Conservation (phyloP, 1,140 invertebrate species). For the Platorchestia sp. region DNA sequence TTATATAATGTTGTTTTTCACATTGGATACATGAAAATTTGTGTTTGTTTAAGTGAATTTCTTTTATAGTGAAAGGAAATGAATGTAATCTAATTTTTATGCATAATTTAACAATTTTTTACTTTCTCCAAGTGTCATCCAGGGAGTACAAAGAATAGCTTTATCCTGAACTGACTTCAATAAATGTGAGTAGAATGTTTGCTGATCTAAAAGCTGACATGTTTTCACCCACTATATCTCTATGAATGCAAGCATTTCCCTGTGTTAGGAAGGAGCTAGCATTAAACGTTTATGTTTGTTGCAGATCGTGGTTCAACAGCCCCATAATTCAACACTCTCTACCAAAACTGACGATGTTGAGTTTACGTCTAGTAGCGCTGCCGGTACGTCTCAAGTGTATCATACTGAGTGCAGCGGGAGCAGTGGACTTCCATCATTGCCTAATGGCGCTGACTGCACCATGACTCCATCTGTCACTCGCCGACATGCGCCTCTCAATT, state of each 20-base stretch:
- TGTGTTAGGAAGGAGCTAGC: neutral
- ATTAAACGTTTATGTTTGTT: neutral
- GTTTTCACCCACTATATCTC: neutral
- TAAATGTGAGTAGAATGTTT: neutral
- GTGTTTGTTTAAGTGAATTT: neutral
- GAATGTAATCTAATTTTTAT: neutral
- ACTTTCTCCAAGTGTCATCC: neutral
- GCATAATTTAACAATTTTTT: neutral
- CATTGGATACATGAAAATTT: no score
- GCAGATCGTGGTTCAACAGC: slow-evolving; percentile 27
- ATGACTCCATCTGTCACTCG: neutral
- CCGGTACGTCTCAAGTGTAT: neutral
- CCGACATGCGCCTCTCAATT: neutral
- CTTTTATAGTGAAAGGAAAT: neutral
- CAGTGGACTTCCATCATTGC: neutral
- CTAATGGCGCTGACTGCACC: neutral
- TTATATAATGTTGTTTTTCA: neutral
- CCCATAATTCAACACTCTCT: neutral
- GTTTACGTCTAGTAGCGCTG: neutral
- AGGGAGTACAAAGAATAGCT: neutral
- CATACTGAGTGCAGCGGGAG: neutral
- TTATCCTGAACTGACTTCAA: neutral
- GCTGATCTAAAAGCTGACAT: neutral
- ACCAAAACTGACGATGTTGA: neutral
- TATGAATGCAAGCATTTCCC: neutral